phyloP scores from a whole-genome alignment of 1,140 invertebrate genomes.

The Zelostemma sp. region DNA sequence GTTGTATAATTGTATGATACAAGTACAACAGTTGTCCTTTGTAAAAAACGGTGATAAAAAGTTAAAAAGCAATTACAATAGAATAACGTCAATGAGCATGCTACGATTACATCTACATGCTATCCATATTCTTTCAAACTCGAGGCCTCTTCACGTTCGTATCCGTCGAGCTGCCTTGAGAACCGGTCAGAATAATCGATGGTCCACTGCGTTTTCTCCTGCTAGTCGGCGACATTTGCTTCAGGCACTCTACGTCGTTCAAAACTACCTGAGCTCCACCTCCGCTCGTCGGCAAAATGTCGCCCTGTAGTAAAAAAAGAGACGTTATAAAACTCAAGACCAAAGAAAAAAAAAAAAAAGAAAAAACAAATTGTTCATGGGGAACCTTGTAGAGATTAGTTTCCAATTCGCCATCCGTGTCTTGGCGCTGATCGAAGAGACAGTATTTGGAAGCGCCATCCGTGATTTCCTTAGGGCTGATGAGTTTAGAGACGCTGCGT shows the following conservation, averaged over 20 bases:
- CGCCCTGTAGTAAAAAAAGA: slow-evolving; percentile 72
- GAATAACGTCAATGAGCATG: no score
- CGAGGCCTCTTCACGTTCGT: slow-evolving; percentile 56
- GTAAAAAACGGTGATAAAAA: no score
- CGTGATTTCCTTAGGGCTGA: slow-evolving; percentile 71
- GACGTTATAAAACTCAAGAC: slow-evolving; percentile 5
- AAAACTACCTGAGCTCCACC: slow-evolving; percentile 97
- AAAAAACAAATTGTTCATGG: slow-evolving; percentile 2
- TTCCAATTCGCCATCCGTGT: slow-evolving; percentile 91
- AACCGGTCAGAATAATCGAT: slow-evolving; percentile 22
- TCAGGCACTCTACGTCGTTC: slow-evolving; percentile 93
- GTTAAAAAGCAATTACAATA: no score
- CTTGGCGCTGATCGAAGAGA: slow-evolving; percentile 90
- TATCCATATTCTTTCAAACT: no score
- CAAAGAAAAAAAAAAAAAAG: slow-evolving; percentile 9
- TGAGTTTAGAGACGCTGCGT: slow-evolving; percentile 86
- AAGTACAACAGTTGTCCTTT: no score
- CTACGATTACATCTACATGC: no score
- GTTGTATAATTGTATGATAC: no score
- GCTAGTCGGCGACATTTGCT: slow-evolving; percentile 82
- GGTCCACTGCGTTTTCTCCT: slow-evolving; percentile 62
- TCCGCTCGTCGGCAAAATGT: slow-evolving; percentile 91
- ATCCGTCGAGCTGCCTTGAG: slow-evolving; percentile 37
- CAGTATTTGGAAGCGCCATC: slow-evolving; percentile 86
- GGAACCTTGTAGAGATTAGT: slow-evolving; percentile 91